phyloP scores from a whole-genome alignment of 1,140 invertebrate species.

The Drosophila malerkotliana region DNA sequence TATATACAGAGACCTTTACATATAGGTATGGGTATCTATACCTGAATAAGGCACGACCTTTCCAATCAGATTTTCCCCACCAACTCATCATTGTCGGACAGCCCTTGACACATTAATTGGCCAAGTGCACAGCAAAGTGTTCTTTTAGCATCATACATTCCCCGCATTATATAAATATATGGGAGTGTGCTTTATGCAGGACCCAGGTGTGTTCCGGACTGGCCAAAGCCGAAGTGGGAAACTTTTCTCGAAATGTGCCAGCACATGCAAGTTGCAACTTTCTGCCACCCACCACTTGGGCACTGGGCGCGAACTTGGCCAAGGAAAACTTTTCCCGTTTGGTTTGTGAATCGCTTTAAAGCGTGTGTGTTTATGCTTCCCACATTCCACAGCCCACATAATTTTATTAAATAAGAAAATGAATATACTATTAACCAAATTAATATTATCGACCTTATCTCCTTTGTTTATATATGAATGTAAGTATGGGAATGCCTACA shows the following conservation, averaged over 20 bases:
- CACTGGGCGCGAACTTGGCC: conserved; percentile 38
- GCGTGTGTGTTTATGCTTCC: conserved; percentile 18
- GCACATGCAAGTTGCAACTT: conserved; percentile 37
- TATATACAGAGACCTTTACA: neutral
- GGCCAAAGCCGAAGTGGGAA: conserved; percentile 53
- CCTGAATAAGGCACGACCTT: neutral
- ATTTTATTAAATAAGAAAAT: neutral
- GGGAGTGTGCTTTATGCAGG: conserved; percentile 33
- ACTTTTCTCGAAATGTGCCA: conserved; percentile 52
- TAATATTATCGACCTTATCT: neutral
- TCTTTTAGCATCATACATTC: conserved; percentile 34
- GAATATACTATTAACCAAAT: neutral
- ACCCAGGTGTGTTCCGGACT: conserved; percentile 31
- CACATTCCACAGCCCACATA: conserved; percentile 2
- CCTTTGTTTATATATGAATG: neutral
- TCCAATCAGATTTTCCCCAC: conserved; percentile 24
- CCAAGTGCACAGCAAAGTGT: conserved; percentile 34
- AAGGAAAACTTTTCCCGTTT: conserved; percentile 41
- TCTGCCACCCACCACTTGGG: conserved; percentile 32
- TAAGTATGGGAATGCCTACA: neutral
- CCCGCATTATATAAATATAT: conserved; percentile 34
- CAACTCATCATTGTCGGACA: conserved; percentile 28
- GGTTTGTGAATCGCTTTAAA: conserved; percentile 39
- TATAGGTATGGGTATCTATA: neutral
- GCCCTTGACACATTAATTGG: conserved; percentile 71